Evolutionary conservation across 2,113 vertebrate genomes (phyloP), one percentile per base, ranked within the genome.

Genomic region (Paralichthys olivaceus): DNA sequence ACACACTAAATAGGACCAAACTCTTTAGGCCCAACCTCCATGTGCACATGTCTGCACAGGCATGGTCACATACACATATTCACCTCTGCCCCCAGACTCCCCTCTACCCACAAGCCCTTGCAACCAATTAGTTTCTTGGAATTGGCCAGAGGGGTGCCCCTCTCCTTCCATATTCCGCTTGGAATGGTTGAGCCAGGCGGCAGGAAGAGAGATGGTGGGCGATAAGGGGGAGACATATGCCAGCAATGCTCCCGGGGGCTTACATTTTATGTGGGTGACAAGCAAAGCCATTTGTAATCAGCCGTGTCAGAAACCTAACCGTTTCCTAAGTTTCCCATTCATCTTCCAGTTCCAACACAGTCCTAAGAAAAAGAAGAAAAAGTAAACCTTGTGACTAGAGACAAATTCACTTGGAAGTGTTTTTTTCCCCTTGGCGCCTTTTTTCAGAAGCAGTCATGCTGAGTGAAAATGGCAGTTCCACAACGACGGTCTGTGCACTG

Each of bases 81-180:
- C 72, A 66, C 75, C 85, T 66, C 47, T 59, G 22, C 57, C 63
- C 28, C 8, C 62, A 63, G 28, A 32, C 75, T 71, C 23, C 47
- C 53, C 28, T 72, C 37, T 58, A 75, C 62, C 69, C 72, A 80
- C 51, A 74, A 81, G 60, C 45, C 69, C 51, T 67, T 68, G 26
- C 60, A 29, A 75, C 65, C 69, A 76, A 72, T 83, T 81, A 79
- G 76, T 62, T 72, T 19, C 29, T 54, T 53, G 58, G 76, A 84
- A 75, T 73, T 77, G 71, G 22, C 69, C 45, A 68, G 73, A 60
- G 51, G 73, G 72, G 25, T 20, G 2, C 26, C 45, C 37, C 23
- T 19, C 58, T 82, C 23, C 26, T 71, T 73, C 26, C 25, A 28
- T 43, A 13, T 7, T 73, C 23, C 73, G 67, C 43, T 40, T 72